These are phyloP conservation scores for Aptenodytes forsteri DNA, from an alignment of 2,113 vertebrate species.

Conservation along the genomic window DNA sequence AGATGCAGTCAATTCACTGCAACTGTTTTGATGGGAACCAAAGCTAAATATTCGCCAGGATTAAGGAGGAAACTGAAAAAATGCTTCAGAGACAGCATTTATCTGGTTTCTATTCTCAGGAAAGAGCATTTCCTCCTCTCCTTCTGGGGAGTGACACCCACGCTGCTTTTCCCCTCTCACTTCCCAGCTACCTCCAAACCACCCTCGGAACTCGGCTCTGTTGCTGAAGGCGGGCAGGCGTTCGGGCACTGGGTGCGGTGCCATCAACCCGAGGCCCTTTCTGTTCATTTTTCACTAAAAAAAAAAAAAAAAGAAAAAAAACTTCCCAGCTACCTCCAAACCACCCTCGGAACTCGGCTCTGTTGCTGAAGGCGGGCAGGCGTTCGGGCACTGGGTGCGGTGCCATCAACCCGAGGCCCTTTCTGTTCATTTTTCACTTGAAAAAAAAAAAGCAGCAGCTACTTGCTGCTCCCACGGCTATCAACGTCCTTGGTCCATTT, in stretches of 20 bases:
- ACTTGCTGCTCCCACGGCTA: background rate
- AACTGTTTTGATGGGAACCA: background rate
- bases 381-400: background rate
- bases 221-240: background rate
- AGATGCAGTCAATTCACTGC: background rate
- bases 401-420: background rate
- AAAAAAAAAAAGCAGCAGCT: background rate
- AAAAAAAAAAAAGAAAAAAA: no score
- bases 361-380: background rate
- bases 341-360: background rate
- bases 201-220: background rate
- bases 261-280: background rate
- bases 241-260: background rate
- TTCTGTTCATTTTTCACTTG: background rate
- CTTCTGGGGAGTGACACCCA: background rate
- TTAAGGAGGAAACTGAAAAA: background rate
- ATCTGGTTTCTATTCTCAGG: background rate
- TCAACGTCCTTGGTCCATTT: fast-evolving
- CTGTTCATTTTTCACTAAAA: background rate
- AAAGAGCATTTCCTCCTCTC: background rate
- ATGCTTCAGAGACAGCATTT: background rate
- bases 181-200: background rate
- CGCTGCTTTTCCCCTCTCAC: background rate
- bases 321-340: background rate
- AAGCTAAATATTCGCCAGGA: background rate